Conservation (phyloP, 2,888 invertebrate genomes). For the Xiphydria camelus region DNA sequence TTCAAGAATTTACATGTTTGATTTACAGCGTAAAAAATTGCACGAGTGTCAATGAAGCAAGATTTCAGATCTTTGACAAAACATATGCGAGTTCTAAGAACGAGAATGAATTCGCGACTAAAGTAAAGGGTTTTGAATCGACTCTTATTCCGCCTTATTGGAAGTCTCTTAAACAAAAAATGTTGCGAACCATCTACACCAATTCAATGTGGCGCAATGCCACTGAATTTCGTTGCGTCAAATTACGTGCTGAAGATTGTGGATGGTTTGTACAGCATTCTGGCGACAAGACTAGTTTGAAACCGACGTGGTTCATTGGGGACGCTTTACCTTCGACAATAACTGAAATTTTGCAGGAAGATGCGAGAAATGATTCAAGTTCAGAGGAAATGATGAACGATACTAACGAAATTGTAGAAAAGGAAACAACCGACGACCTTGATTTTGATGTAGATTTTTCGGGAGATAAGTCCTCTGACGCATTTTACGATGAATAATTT, state of each 20-base stretch:
- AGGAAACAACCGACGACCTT: too few species aligned
- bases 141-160: conserved; percentile 18
- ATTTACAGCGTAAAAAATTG: conserved; percentile 10
- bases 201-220: conserved; percentile 40
- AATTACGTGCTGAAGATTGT: conserved; percentile 24
- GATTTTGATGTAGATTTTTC: too few species aligned
- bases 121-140: conserved; percentile 15
- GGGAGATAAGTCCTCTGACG: too few species aligned
- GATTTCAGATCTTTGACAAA: conserved; percentile 10
- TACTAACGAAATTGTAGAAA: too few species aligned
- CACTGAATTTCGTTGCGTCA: conserved; percentile 29
- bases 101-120: conserved; percentile 6
- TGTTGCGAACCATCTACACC: conserved; percentile 33
- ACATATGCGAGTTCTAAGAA: not conserved
- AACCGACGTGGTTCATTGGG: conserved; percentile 21
- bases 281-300: too few species aligned
- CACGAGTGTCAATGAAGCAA: conserved; percentile 3
- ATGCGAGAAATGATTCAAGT: too few species aligned
- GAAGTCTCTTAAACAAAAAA: conserved; percentile 23
- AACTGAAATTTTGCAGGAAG: conserved; percentile 9
- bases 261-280: conserved; percentile 20
- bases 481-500: too few species aligned
- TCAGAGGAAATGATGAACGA: too few species aligned
- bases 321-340: conserved; percentile 20
- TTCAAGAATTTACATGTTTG: conserved; percentile 13